phyloP scores from a whole-genome alignment of 2,888 invertebrate genomes.

The Hylaea fasciaria region DNA sequence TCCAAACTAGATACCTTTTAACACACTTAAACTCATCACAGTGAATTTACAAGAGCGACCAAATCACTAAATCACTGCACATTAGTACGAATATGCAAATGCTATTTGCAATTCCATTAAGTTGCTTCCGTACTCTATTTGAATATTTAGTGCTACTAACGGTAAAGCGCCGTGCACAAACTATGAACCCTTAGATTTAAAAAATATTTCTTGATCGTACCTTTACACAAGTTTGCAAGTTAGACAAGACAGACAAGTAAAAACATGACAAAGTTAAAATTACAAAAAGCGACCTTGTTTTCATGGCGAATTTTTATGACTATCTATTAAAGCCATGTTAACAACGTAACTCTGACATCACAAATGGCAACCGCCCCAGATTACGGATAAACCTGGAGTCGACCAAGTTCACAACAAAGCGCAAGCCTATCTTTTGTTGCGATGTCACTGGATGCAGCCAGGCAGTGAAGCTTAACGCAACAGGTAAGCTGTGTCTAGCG shows the following conservation, averaged over 20 bases:
- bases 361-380: constrained; percentile 15
- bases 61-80: constrained; percentile 11
- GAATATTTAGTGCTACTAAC: constrained; percentile 47
- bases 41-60: neutral
- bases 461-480: constrained; percentile 41
- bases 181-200: neutral
- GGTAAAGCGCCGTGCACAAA: neutral
- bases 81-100: constrained; percentile 33
- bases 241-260: no score
- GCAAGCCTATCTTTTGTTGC: constrained; percentile 40
- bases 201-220: neutral
- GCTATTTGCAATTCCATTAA: constrained; percentile 58
- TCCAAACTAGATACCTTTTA: no score
- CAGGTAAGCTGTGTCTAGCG: constrained; percentile 36
- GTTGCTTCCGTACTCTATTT: constrained; percentile 44
- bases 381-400: constrained; percentile 10
- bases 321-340: neutral
- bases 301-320: no score
- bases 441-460: constrained; percentile 34
- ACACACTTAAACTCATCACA: no score
- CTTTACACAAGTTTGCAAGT: no score
- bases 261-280: no score
- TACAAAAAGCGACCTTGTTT: no score
- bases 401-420: constrained; percentile 24
- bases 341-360: constrained; percentile 3